Evolutionary conservation across 1,140 invertebrate species (phyloP).

Genomic region (Teleopsis dalmanni): DNA sequence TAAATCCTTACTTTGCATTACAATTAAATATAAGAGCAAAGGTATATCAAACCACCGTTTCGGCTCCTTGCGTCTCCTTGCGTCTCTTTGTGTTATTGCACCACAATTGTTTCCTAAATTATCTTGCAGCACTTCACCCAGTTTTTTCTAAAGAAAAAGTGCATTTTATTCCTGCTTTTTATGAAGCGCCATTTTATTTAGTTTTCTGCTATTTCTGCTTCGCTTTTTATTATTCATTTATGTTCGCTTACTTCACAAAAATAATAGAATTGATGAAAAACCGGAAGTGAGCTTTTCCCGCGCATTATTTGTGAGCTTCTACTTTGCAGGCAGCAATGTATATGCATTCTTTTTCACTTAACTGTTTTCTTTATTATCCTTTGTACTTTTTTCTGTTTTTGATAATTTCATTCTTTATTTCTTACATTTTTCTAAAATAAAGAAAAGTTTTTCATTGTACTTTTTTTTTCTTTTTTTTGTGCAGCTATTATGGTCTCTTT

Average conservation of each 20-base stretch:
- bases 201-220: background rate
- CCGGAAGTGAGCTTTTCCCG: slow-evolving; percentile 9
- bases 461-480: background rate
- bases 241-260: slow-evolving; percentile 9
- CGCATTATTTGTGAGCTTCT: slow-evolving; percentile 1
- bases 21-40: no score
- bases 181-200: background rate
- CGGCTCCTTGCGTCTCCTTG: no score
- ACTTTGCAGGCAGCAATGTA: no score
- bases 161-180: no score
- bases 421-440: background rate
- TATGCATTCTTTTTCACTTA: no score
- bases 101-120: no score
- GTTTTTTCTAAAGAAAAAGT: slow-evolving; percentile 2
- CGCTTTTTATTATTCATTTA: slow-evolving; percentile 1
- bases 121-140: slow-evolving; percentile 9
- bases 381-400: no score
- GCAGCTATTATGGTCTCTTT: background rate
- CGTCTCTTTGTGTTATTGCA: no score
- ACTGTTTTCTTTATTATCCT: no score
- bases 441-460: slow-evolving; percentile 1
- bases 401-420: background rate
- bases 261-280: slow-evolving; percentile 12
- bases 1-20: no score
- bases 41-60: no score